Evolutionary conservation across 2,113 vertebrate species (phyloP), one percentile per base, ranked within the genome.

Genomic region (Trichechus manatus): DNA sequence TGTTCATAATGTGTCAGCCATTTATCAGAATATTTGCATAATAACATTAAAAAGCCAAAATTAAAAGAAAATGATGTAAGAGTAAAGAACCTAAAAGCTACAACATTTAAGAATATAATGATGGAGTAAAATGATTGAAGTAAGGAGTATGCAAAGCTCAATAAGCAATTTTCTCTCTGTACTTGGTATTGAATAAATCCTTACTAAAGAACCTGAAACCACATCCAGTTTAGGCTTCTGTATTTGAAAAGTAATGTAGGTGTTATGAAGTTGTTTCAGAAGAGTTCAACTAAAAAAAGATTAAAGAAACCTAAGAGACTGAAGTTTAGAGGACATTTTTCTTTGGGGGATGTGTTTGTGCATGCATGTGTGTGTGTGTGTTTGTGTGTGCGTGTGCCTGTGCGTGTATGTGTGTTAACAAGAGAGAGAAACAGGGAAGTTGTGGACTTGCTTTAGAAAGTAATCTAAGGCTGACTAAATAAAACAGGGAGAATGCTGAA

Each of bases 31-130:
- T 20, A 89, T 87, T 87, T 47, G 64, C 29, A 78, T 66, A 59
- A 89, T 42, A 90, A 56, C n/a, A 80, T 82, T 87, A 72, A 93
- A 94, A 92, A 72, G 15, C 36, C 74, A 70, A 70, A 93, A 33
- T 61, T 63, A 29, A 89, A 89, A 87, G 5, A 86, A 95, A 68
- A 66, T 79, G 33, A 83, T 6, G 87, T 90, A 91, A 92, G 6
- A 25, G 2, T 72, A 83, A 86, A 22, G 20, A 33, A 86, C 63
- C 0, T 59, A 63, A 2, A 50, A 6, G 19, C 8, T 81, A 68
- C 5, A 83, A 10, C 1, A 64, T 81, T 93, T 78, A 89, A 75
- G 25, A 80, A 53, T 93, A 42, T 56, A 53, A 88, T 80, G 27
- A 92, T 42, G 53, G 31, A 70, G 50, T 2, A 22, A 83, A 84